Evolutionary conservation across 2,113 vertebrate species (phyloP).

Genomic region (Caretta caretta): DNA sequence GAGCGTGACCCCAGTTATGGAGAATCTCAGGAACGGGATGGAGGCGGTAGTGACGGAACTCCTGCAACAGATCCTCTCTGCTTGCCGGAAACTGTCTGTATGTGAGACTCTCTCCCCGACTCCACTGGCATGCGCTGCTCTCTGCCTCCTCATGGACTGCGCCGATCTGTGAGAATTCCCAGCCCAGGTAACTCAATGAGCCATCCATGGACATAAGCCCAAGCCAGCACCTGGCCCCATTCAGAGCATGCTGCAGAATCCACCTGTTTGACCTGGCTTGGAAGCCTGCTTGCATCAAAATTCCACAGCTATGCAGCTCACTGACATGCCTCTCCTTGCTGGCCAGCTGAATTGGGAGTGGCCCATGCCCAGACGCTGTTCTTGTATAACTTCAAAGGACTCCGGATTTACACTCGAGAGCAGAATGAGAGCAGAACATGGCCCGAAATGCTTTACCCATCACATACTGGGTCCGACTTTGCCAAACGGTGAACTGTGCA

Average conservation of each 20-base stretch:
- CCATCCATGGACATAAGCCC: background rate
- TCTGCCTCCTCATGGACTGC: background rate
- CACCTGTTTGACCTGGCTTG: background rate
- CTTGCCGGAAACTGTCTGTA: background rate
- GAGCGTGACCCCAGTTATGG: too few species aligned
- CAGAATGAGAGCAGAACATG: background rate
- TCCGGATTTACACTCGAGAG: background rate
- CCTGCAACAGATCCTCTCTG: background rate
- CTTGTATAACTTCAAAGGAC: background rate
- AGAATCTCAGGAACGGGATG: background rate
- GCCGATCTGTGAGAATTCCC: background rate
- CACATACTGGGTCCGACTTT: background rate
- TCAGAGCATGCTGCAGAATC: background rate
- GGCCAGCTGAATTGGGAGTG: background rate
- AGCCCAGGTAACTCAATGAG: background rate
- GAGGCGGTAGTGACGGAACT: background rate
- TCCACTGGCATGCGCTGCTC: background rate
- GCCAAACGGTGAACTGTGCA: background rate
- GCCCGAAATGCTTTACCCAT: background rate
- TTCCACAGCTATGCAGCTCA: background rate
- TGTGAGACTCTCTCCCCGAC: background rate
- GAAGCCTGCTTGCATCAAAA: background rate
- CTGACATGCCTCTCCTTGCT: background rate
- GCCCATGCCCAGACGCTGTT: background rate
- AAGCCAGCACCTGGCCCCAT: background rate